Base-by-base conservation (phyloP, 37 sponge, comb jelly and placozoan genomes). In the Spongia lamella region DNA sequence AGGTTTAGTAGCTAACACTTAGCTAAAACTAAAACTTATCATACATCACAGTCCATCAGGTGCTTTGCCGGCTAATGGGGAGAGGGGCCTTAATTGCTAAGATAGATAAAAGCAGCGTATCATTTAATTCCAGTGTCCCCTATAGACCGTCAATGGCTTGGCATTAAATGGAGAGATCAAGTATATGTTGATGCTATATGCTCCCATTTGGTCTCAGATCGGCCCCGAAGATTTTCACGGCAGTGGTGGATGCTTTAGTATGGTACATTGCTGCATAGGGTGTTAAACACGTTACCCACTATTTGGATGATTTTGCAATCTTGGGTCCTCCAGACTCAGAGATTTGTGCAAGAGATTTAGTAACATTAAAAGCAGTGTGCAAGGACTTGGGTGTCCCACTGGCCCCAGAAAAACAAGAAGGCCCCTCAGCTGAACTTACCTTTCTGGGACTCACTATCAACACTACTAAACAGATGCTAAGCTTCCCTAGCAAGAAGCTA, bases 391-490 rank as follows among this genome's bases (percentile, higher is more conserved):
- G 55, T 26, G 37, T 53, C 16, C 73, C 73, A 11, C 27, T 54
- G 1, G 57, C 56, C 6, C 20, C 13, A 15, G 63, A 75, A 14
- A 75, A 75, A 36, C 9, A 29, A 13, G 63, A 14, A 16, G 60
- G 63, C 35, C 76, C 76, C 14, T 15, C 62, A 1, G 21, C 76
- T 7, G 34, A 43, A 32, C 2, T 75, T 32, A 2, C 20, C 19
- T 27, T 75, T 11, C 63, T 75, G 14, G 73, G 73, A n/a, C n/a
- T n/a, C n/a, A n/a, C n/a, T n/a, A n/a, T 43, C 5, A 9, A 43
- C 47, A 43, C 47, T 43, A 9, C 5, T 5, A 43, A 43, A 9
- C 47, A 43, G 9, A 9, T 13, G 9, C 9, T 5, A 13, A 5
- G 9, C 9, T 9, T 43, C 5, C 47, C 47, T 43, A 43, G 47